A percentile compares a stretch with the other conserved stretches of the same genome.
Conservation (phyloP, 2,113 vertebrate genomes). For the Scortum barcoo region DNA sequence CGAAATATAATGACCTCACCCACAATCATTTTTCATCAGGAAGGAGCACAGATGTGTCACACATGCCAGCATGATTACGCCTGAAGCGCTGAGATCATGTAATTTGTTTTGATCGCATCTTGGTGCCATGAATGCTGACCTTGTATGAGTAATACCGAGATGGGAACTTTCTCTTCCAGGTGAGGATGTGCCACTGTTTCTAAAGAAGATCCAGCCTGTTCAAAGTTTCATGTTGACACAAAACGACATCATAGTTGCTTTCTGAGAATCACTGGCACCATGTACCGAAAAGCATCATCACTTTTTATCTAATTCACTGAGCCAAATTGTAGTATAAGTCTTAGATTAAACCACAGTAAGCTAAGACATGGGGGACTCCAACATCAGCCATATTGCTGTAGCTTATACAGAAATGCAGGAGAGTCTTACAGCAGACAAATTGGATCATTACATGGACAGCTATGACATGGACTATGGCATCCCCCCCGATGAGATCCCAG, state of each 20-base stretch:
- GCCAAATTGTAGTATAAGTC: not conserved
- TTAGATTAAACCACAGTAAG: not conserved
- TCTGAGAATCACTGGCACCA: not conserved
- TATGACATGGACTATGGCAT: conserved; percentile 90
- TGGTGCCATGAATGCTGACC: conserved; percentile 16
- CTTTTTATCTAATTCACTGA: conserved; percentile 1
- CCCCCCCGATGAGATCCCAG: conserved; percentile 88
- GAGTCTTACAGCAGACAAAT: conserved; percentile 64
- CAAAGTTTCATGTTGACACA: not conserved
- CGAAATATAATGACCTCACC: conserved; percentile 21
- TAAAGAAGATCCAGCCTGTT: conserved; percentile 29
- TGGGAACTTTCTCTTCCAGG: conserved; percentile 63
- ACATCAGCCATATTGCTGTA: conserved; percentile 75
- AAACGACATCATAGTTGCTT: not conserved
- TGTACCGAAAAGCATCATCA: not conserved
- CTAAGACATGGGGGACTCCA: conserved; percentile 74
- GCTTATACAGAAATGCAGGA: conserved; percentile 74
- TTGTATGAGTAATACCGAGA: conserved; percentile 43
- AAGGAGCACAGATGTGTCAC: conserved; percentile 18
- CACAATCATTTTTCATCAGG: not conserved
- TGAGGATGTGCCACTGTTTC: conserved; percentile 33
- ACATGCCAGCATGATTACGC: conserved; percentile 5
- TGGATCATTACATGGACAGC: conserved; percentile 83
- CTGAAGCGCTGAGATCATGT: not conserved
- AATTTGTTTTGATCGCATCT: conserved; percentile 25